Base-by-base conservation (phyloP, 2,888 invertebrate genomes). In the Cotesia congregata region DNA sequence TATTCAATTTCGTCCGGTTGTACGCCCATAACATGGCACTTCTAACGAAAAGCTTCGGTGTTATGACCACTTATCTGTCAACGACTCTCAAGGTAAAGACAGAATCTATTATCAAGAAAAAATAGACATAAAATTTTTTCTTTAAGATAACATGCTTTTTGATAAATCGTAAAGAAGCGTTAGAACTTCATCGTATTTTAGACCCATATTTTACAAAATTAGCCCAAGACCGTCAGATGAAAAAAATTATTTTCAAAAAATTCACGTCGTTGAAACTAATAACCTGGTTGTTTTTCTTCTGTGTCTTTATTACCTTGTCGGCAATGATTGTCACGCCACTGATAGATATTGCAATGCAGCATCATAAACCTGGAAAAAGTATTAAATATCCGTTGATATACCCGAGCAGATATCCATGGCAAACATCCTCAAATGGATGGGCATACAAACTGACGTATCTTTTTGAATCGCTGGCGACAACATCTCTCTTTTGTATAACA, bases 371-470 rank as follows among this genome's bases (percentile, higher is more conserved):
- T 3, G 50, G n/a, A 0, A 41, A 80, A 30, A 40, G 65, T 1
- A 67, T 59, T 5, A 72, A 76, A 62, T 80, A 80, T 59, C 17
- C 69, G 1, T 67, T 80, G 1, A 77, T 80, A 1, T 50, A 77
- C 5, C 79, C 80, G 1, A 73, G 60, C 0, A 78, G 76, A 41
- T 82, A 81, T 60, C 84, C 82, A 0, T 84, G 83, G 81, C 40
- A n/a, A 41, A 67, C 72, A 65, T n/a, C 30, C n/a, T 39, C 70
- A 0, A 67, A 59, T 20, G 76, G 75, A 30, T 4, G 67, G 0
- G 1, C 80, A 0, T 85, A 82, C 69, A 76, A 77, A 59, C 9
- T 38, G 1, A 20, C 20, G 6, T 65, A 30, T 30, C 17, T 65
- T 7, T 67, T 15, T 38, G 77, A 79, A 78, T 67, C 82, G 77